Evolutionary conservation across 2,888 invertebrate genomes (phyloP).

Genomic region (Metopia argyrocephala): DNA sequence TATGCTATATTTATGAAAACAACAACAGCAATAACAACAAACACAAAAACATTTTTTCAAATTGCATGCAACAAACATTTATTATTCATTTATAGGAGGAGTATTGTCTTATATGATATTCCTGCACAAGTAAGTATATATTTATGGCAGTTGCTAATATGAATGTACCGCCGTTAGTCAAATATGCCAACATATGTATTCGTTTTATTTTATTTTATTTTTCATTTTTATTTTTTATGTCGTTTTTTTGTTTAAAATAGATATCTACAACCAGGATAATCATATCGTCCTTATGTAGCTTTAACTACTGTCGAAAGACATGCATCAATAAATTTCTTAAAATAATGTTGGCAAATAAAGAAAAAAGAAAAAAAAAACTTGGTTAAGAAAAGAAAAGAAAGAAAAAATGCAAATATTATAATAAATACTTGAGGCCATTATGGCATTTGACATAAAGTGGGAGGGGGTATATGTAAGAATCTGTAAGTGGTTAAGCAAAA

Average conservation of each 20-base stretch:
- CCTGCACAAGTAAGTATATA: background rate
- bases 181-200: conserved; percentile 16
- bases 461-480: conserved; percentile 1
- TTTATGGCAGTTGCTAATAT: conserved; percentile 53
- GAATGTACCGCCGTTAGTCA: background rate
- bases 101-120: background rate
- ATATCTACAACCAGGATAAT: conserved; percentile 50
- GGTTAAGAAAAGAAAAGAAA: background rate
- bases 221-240: too few relatives aligned
- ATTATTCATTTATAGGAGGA: conserved; percentile 28
- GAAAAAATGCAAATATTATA: conserved; percentile 51
- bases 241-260: too few relatives aligned
- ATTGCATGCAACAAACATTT: conserved; percentile 55
- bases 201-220: too few relatives aligned
- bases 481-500: background rate
- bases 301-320: conserved; percentile 52
- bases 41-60: too few relatives aligned
- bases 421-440: conserved; percentile 54
- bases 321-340: conserved; percentile 56
- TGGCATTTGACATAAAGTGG: conserved; percentile 38
- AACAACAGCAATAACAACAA: too few relatives aligned
- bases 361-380: conserved; percentile 28
- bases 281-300: conserved; percentile 43
- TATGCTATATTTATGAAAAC: too few relatives aligned
- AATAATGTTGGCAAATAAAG: conserved; percentile 17